A percentile compares a stretch with the other conserved stretches of the same genome.
phyloP scores from a whole-genome alignment of 2,797 vertebrate genomes.

The Balearica regulorum region DNA sequence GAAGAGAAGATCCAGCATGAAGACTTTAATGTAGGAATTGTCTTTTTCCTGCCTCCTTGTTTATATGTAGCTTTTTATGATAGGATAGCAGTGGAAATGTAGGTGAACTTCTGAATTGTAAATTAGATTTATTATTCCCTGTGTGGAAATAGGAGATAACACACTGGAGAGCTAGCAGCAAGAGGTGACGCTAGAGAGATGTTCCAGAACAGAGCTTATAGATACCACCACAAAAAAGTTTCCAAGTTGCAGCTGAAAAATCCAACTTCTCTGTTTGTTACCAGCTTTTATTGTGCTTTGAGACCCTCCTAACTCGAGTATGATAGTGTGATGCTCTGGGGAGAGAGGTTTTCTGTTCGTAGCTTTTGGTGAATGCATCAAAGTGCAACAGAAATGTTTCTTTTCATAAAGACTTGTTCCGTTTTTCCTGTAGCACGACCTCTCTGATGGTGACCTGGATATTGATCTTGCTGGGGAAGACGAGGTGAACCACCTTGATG shows the following conservation, averaged over 20 bases:
- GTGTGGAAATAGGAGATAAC: neutral
- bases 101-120: neutral
- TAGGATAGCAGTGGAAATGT: neutral
- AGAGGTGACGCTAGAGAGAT: neutral
- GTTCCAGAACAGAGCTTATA: neutral
- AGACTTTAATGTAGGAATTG: conserved; percentile 87
- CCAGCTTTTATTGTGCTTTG: neutral
- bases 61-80: neutral
- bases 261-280: neutral
- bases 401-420: neutral
- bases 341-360: neutral
- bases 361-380: neutral
- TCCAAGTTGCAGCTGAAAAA: neutral
- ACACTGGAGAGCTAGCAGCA: neutral
- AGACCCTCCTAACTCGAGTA: neutral
- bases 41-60: neutral
- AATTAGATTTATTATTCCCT: neutral
- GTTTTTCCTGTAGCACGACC: conserved; percentile 77
- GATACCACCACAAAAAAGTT: neutral
- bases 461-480: conserved; percentile 92
- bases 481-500: conserved; percentile 93
- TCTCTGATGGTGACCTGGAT: conserved; percentile 95
- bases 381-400: neutral
- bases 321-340: neutral
- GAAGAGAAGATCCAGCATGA: conserved; percentile 89